Evolutionary conservation across 2,113 vertebrate species (phyloP).

Genomic region (Ginglymostoma cirratum): DNA sequence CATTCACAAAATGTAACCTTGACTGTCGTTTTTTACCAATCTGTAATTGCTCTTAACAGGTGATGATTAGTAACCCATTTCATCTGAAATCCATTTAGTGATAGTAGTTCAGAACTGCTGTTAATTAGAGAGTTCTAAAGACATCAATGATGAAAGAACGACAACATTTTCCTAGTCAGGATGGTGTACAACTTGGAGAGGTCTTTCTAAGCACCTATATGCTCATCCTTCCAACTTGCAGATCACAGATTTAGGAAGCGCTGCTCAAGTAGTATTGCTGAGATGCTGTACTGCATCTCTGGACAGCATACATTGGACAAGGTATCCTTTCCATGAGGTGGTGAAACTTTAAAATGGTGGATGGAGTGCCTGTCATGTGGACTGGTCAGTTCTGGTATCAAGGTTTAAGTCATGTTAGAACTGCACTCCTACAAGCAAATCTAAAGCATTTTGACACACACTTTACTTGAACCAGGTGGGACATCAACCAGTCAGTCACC

Average conservation of each 20-base stretch:
- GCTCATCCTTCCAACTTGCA: no score
- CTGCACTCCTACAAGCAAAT: neutral
- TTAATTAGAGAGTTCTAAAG: no score
- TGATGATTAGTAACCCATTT: neutral
- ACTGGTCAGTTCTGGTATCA: neutral
- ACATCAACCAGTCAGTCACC: neutral
- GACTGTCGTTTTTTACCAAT: neutral
- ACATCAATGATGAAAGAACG: no score
- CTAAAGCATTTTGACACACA: neutral
- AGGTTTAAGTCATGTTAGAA: neutral
- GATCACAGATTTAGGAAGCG: no score
- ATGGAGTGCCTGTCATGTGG: neutral
- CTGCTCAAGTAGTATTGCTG: no score
- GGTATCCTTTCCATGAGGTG: no score
- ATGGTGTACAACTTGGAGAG: no score
- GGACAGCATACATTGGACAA: neutral
- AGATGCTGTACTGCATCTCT: neutral
- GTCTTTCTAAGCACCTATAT: no score
- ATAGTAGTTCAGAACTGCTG: no score
- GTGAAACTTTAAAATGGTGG: neutral
- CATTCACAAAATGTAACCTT: neutral
- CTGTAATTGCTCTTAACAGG: neutral
- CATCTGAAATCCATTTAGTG: no score
- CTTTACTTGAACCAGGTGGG: neutral
- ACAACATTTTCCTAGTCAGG: no score